Base-by-base conservation (phyloP, 1,140 invertebrate genomes). In the Diuraphis noxia region DNA sequence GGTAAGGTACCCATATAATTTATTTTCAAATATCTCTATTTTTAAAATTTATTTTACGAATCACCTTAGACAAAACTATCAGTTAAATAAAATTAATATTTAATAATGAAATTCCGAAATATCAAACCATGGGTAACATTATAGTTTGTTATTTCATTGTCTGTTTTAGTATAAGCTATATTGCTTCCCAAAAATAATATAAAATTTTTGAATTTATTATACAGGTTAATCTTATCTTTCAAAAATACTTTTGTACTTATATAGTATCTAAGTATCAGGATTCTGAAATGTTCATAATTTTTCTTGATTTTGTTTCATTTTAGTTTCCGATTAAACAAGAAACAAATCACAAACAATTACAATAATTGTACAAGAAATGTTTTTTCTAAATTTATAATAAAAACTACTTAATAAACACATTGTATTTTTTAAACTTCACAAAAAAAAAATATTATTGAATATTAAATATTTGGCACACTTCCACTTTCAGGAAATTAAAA, bases 81-180 rank as follows among this genome's bases (percentile, higher is more conserved):
- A n/a, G n/a, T n/a, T n/a, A n/a, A n/a, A n/a, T n/a, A n/a, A n/a
- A n/a, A n/a, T n/a, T n/a, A n/a, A n/a, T n/a, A n/a, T n/a, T n/a
- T n/a, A 56, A 30, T 56, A 56, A 56, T 79, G 23, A 36, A 36
- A 2, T 9, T 79, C 5, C 6, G 19, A 46, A 85, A 85, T 38
- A n/a, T 63, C 36, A 88, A 88, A 56, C 86, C 19, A 63, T 88
- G 86, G 86, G 86, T 88, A 88, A 56, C 86, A 88, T 88, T 88
- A 88, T 88, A 88, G 86, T 88, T 88, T 88, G 86, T 88, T 56
- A 88, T 88, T 88, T 88, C 36, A 88, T 88, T 88, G 49, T 88
- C 41, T 88, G 36, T 88, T 88, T 63, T 88, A 88, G 86, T 88
- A 88, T 88, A 88, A 88, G 86, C 86, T 88, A 88, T 88, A 88